phyloP scores from a whole-genome alignment of 2,888 invertebrate genomes.

The Polietes domitor region DNA sequence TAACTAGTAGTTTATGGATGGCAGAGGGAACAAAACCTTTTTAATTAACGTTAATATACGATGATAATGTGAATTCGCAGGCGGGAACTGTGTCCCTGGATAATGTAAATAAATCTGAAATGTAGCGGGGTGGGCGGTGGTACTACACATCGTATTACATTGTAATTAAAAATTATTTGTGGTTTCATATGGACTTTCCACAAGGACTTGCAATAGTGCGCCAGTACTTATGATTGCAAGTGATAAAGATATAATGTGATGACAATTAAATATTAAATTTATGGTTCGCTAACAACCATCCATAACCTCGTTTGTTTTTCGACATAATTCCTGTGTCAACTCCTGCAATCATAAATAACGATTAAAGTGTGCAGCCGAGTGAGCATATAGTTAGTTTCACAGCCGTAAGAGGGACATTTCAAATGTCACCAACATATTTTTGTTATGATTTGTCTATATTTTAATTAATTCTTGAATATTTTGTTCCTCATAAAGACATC shows the following conservation, averaged over 20 bases:
- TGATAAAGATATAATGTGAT: constrained; percentile 9
- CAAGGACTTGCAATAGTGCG: neutral
- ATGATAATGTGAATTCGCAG: constrained; percentile 3
- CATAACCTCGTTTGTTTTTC: no score
- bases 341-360: no score
- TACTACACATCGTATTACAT: neutral
- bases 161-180: constrained; percentile 18
- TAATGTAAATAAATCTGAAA: constrained; percentile 22
- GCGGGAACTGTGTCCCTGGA: neutral
- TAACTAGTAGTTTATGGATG: no score
- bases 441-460: no score
- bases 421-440: no score
- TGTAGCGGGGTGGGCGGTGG: neutral
- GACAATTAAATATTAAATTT: constrained; percentile 31
- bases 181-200: neutral
- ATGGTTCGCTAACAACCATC: constrained; percentile 1
- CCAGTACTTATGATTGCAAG: neutral
- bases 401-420: no score
- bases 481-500: no score
- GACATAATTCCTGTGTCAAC: no score
- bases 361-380: no score
- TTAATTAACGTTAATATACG: constrained; percentile 38
- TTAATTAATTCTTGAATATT: no score
- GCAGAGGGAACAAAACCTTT: neutral
- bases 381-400: no score